Base-by-base conservation (phyloP, 1,140 invertebrate species). In the Rhyzopertha dominica region DNA sequence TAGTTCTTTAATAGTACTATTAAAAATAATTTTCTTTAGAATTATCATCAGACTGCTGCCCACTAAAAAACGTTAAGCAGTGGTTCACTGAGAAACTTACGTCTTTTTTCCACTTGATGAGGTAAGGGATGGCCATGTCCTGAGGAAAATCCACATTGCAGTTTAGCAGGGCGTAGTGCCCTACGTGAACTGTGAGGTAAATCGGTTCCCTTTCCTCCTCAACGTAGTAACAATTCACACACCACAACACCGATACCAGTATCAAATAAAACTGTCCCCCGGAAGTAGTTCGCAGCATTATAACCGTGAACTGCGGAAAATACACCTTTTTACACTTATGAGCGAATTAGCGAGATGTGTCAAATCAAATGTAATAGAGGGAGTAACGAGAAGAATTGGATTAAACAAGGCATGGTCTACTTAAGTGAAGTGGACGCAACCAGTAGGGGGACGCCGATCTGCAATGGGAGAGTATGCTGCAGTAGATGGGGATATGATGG, bases 131-230 rank as follows among this genome's bases (percentile, higher is more conserved):
- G 44, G 83, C 80, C 53, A 84, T 82, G 51, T 83, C 82, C 58
- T 90, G 86, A 8, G 90, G 91, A 68, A 91, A 94, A 65, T 92
- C 85, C 50, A 95, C 79, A 59, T 85, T 82, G 70, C 92, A 95
- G 74, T 90, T 85, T 67, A 95, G 85, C 43, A 92, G 81, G 28
- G 84, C 85, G 62, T 84, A 83, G 47, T 90, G 88, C 30, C 90
- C 90, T 20, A 93, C 82, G 46, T 80, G 81, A 51, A 85, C 85
- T 34, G 80, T 85, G 54, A 90, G 74, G 60, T 78, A 82, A 58
- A 72, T 78, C 24, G 79, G 74, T 53, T 76, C 66, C 53, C 74
- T 73, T 43, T 77, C 75, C 49, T 80, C 74, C 38, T 79, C 75
- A 46, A n/a, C n/a, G n/a, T 57, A 51, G 16, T 54, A 59, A 37